Conservation (phyloP, 2,888 invertebrate species). For the Campaea margaritaria region DNA sequence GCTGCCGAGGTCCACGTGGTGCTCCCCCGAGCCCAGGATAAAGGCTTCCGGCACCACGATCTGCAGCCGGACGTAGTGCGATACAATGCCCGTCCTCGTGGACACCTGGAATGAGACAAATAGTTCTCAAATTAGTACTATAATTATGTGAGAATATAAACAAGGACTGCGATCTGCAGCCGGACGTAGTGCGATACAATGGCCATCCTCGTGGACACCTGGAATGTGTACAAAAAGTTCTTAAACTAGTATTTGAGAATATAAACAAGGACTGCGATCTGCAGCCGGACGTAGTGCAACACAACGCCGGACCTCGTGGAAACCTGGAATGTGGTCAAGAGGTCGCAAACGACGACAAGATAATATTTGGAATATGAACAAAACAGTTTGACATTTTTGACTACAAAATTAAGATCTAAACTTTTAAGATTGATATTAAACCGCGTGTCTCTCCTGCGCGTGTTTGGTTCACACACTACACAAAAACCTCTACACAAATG, state of each 20-base stretch:
- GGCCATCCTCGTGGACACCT: slow-evolving; percentile 95
- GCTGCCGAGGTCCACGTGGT: slow-evolving; percentile 96
- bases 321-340: too few species aligned
- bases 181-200: slow-evolving; percentile 95
- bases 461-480: too few species aligned
- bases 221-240: too few species aligned
- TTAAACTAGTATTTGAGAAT: too few species aligned
- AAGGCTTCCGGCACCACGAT: slow-evolving; percentile 96
- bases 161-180: slow-evolving; percentile 93
- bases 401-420: too few species aligned
- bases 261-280: slow-evolving; percentile 90
- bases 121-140: too few species aligned
- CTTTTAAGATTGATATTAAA: too few species aligned
- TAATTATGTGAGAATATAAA: too few species aligned
- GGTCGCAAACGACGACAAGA: not conserved
- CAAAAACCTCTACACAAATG: too few species aligned
- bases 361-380: not conserved
- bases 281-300: slow-evolving; percentile 95
- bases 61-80: slow-evolving; percentile 95
- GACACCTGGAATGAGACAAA: too few species aligned
- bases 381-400: not conserved
- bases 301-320: slow-evolving; percentile 94
- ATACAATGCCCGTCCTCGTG: slow-evolving; percentile 93
- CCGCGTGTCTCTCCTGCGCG: too few species aligned
- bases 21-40: slow-evolving; percentile 95